Evolutionary conservation across 1,140 invertebrate species (phyloP).

Genomic region (Ceratosolen fusciceps): DNA sequence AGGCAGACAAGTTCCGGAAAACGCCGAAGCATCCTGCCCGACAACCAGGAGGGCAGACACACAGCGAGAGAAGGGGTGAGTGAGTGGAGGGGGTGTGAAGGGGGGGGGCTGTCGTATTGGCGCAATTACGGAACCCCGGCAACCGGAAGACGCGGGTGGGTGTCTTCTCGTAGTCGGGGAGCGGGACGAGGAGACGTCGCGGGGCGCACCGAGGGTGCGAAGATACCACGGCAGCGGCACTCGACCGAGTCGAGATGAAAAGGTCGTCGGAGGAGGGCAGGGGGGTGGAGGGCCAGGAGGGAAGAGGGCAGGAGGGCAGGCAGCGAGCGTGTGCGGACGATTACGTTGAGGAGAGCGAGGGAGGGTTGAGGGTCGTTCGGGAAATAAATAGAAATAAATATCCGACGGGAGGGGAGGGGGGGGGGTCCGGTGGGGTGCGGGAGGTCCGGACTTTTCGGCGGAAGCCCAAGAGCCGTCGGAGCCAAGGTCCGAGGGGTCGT

Average conservation of each 20-base stretch:
- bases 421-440: background rate
- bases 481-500: background rate
- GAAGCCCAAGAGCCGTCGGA: background rate
- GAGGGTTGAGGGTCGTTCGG: background rate
- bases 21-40: no score
- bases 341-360: background rate
- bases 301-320: background rate
- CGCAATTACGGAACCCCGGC: background rate
- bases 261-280: no score
- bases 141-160: no score
- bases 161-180: no score
- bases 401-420: background rate
- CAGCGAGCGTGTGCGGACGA: background rate
- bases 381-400: slow-evolving; percentile 41
- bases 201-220: background rate
- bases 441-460: slow-evolving; percentile 20
- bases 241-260: no score
- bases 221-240: no score
- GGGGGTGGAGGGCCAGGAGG: slow-evolving; percentile 5
- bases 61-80: no score
- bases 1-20: no score
- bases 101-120: background rate
- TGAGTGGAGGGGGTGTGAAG: background rate
- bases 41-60: no score
- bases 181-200: slow-evolving; percentile 1